Conservation (phyloP, 2,797 vertebrate genomes). For the Cynodonichthys magdalenae region DNA sequence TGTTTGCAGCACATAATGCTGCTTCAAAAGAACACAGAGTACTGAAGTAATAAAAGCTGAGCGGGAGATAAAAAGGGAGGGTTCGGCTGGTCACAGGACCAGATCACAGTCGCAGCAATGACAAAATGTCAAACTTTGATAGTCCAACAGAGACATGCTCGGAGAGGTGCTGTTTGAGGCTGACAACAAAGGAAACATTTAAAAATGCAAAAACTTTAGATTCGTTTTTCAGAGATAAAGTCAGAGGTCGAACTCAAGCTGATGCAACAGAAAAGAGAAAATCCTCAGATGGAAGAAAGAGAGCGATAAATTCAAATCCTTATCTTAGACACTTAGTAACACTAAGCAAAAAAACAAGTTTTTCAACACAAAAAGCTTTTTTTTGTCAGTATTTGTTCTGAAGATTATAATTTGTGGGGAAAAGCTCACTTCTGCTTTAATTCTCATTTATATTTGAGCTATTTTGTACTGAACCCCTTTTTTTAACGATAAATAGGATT, state of each 20-base stretch:
- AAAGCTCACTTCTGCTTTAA: not conserved
- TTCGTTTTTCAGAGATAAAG: conserved; percentile 23
- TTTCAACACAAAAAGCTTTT: no score
- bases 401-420: not conserved
- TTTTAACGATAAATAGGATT: no score
- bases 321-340: not conserved
- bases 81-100: conserved; percentile 44
- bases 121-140: conserved; percentile 42
- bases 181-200: conserved; percentile 28
- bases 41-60: conserved; percentile 23
- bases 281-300: not conserved
- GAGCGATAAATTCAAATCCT: no score
- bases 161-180: conserved; percentile 5
- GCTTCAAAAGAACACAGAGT: not conserved
- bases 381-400: no score
- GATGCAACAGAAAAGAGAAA: conserved; percentile 7
- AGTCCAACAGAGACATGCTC: conserved; percentile 3
- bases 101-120: conserved; percentile 46
- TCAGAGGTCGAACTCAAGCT: conserved; percentile 29
- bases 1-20: conserved; percentile 7
- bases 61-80: conserved; percentile 43
- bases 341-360: no score
- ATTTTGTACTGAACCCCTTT: not conserved
- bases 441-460: not conserved
- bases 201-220: conserved; percentile 28